Evolutionary conservation across 2,113 vertebrate species (phyloP).

Genomic region (Acrocephalus kingi): DNA sequence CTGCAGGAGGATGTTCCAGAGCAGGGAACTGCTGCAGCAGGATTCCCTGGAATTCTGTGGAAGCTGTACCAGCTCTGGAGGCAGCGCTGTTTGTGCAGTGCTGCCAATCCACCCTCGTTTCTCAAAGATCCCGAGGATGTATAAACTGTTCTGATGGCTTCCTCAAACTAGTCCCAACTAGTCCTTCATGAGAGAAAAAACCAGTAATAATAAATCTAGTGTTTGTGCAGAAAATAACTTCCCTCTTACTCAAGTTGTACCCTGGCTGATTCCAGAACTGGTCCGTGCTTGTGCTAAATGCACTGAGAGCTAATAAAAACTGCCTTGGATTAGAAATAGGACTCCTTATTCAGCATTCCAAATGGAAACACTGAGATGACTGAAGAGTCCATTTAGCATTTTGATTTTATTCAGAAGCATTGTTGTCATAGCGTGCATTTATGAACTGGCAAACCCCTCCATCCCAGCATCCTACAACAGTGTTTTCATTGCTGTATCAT

Average conservation of each 20-base stretch:
- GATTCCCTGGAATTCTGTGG: background rate
- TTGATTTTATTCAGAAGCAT: slow-evolving; percentile 52
- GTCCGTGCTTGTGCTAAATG: slow-evolving; percentile 39
- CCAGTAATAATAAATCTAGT: background rate
- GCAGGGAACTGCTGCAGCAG: background rate
- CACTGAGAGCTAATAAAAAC: slow-evolving; percentile 50
- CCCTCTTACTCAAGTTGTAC: slow-evolving; percentile 19
- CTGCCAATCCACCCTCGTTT: background rate
- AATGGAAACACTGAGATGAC: slow-evolving; percentile 56
- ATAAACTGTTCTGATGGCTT: background rate
- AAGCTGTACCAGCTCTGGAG: background rate
- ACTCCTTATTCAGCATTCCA: slow-evolving; percentile 50
- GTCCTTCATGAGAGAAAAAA: slow-evolving; percentile 7
- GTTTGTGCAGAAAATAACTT: slow-evolving; percentile 47
- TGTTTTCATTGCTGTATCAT: slow-evolving; percentile 52
- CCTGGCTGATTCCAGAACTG: slow-evolving; percentile 39
- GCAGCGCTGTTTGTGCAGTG: background rate
- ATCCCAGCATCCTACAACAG: slow-evolving; percentile 8
- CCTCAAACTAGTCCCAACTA: slow-evolving; percentile 5
- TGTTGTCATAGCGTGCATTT: slow-evolving; percentile 55
- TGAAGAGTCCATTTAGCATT: background rate
- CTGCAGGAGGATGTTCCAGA: background rate
- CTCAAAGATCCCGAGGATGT: background rate
- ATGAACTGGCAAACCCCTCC: slow-evolving; percentile 62
- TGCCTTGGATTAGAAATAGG: slow-evolving; percentile 45